Base-by-base conservation (phyloP, 1,140 invertebrate genomes). In the Ptiloglossa arizonensis region DNA sequence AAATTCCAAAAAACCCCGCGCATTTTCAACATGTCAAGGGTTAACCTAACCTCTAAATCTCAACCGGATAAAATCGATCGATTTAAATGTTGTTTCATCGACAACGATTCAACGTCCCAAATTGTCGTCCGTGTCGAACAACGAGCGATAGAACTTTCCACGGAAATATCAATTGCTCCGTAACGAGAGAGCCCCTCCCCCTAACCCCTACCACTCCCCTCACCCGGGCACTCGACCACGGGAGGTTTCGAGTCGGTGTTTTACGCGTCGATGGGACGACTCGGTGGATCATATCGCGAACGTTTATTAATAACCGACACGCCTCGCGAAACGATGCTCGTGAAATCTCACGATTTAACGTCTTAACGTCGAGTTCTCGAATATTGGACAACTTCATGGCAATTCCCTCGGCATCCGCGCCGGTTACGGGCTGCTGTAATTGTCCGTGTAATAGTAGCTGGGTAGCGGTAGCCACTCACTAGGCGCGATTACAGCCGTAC, bases 31-130 rank as follows among this genome's bases (percentile, higher is more conserved):
- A n/a, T n/a, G n/a, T n/a, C n/a, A n/a, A n/a, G n/a, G n/a, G n/a
- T n/a, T n/a, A n/a, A n/a, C n/a, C n/a, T n/a, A n/a, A n/a, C n/a
- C n/a, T n/a, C n/a, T n/a, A n/a, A n/a, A n/a, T n/a, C n/a, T n/a
- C n/a, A n/a, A n/a, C n/a, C n/a, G n/a, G n/a, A n/a, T n/a, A n/a
- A 32, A 60, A 74, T 81, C 50, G 67, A 67, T 19, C 50, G 44
- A 68, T 44, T 35, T 24, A 48, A n/a, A 57, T n/a, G 32, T 19
- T 29, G 32, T 5, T 9, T 38, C 50, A 22, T 24, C 19, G 27
- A 50, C 35, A 35, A 35, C 35, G 11, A 35, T 11, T 24, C 8
- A 35, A 17, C 22, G 35, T 8, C n/a, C 32, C 44, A 35, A 54
- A 54, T 66, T 32, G n/a, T 4, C 5, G 11, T 15, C 5, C 44